Conservation (phyloP, 2,797 vertebrate genomes). For the Acropternis orthonyx region DNA sequence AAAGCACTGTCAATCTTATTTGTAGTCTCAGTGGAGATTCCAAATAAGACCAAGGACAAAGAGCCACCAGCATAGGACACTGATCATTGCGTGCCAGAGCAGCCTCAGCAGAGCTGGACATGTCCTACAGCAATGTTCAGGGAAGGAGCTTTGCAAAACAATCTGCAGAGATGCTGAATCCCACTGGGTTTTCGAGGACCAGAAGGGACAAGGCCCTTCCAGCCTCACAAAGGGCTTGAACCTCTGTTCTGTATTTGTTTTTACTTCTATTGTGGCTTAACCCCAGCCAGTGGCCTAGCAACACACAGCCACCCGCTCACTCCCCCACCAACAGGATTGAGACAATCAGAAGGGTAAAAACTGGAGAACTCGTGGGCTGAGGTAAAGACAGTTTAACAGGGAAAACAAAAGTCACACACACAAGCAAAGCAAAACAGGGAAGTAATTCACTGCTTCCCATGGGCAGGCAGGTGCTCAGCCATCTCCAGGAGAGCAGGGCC, state of each 20-base stretch:
- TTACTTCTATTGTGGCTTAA: background rate
- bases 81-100: accelerated
- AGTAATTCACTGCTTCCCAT: background rate
- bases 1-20: background rate
- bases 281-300: background rate
- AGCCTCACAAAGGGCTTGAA: background rate
- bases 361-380: background rate
- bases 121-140: background rate
- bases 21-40: background rate
- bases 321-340: background rate
- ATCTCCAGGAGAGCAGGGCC: background rate
- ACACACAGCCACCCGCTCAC: background rate
- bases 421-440: background rate
- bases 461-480: background rate
- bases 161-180: background rate
- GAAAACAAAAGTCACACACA: background rate
- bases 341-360: background rate
- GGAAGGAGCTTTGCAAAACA: background rate
- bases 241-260: background rate
- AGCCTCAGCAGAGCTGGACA: accelerated
- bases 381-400: background rate
- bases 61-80: background rate
- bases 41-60: background rate
- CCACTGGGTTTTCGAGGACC: background rate
- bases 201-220: background rate